Evolutionary conservation across 1,140 invertebrate species (phyloP), one percentile per base, ranked within the genome.

Genomic region (Leptinotarsa undecemlineata): DNA sequence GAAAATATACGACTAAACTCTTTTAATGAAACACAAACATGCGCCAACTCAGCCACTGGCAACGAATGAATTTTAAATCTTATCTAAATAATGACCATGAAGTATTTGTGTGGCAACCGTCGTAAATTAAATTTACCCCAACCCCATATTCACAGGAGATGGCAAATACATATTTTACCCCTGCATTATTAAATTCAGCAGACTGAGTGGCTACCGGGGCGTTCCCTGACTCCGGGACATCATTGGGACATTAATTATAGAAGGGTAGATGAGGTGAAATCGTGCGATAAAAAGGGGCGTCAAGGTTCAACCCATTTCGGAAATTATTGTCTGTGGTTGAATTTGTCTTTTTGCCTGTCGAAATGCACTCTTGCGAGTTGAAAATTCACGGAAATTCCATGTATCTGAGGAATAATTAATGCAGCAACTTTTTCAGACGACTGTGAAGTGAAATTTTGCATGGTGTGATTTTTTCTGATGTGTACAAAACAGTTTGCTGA

Each of bases 201-300:
- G 60, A 33, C 62, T 72, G 57, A 72, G 71, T 72, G 71, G 71
- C 71, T 72, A 72, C 71, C 71, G 71, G 71, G 71, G 71, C 71
- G 71, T 72, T 63, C 61, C 71, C 60, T 51, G 68, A 64, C 61
- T 72, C 61, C 71, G 51, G 71, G 71, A 72, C 71, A 64, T 72
- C 61, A 72, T 72, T 72, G 71, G 71, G 71, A 72, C 71, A 61
- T 72, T 64, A 72, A 72, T 72, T 72, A 61, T 33, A 13, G 61
- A 63, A 61, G 69, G 23, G 71, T 70, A 26, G 26, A 72, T 62
- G 71, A 47, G 26, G 71, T 61, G 62, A 64, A 61, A 72, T 72
- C n/a, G 62, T 42, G 61, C 48, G 71, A 72, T 72, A 51, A 69
- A 72, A 48, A 42, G 71, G 71, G 71, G 71, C 71, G 71, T 19